Evolutionary conservation across 2,888 invertebrate genomes (phyloP).

Genomic region (Gryllus longicercus): DNA sequence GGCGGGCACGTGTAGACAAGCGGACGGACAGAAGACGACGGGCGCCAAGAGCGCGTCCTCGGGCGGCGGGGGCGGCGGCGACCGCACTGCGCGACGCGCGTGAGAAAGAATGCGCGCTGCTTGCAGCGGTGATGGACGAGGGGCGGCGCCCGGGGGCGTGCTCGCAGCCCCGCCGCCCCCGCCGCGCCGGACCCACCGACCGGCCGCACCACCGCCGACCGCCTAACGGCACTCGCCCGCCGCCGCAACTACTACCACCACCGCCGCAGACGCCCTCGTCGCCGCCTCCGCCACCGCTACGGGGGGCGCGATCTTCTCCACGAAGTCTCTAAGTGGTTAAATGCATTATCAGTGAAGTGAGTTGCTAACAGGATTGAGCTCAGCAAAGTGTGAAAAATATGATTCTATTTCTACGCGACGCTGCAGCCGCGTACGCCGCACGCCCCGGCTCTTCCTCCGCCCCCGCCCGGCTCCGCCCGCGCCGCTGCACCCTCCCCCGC

Average conservation of each 20-base stretch:
- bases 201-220: not conserved
- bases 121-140: constrained; percentile 37
- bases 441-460: not conserved
- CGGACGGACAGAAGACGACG: too few species aligned
- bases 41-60: too few species aligned
- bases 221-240: too few species aligned
- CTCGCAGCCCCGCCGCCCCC: not conserved
- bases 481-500: not conserved
- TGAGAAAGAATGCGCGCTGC: not conserved
- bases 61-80: too few species aligned
- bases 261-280: not conserved
- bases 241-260: not conserved
- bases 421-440: not conserved
- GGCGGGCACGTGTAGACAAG: too few species aligned
- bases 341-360: constrained; percentile 18
- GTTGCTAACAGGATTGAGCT: constrained; percentile 37
- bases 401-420: constrained; percentile 24
- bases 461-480: not conserved
- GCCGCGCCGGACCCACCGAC: too few species aligned
- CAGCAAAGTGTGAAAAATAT: constrained; percentile 34
- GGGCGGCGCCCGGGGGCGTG: constrained; percentile 46
- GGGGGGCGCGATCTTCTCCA: not conserved
- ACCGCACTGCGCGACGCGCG: not conserved
- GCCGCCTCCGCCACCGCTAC: not conserved
- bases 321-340: constrained; percentile 22